Base-by-base conservation (phyloP, 2,113 vertebrate genomes). In the Sisor rabdophorus region DNA sequence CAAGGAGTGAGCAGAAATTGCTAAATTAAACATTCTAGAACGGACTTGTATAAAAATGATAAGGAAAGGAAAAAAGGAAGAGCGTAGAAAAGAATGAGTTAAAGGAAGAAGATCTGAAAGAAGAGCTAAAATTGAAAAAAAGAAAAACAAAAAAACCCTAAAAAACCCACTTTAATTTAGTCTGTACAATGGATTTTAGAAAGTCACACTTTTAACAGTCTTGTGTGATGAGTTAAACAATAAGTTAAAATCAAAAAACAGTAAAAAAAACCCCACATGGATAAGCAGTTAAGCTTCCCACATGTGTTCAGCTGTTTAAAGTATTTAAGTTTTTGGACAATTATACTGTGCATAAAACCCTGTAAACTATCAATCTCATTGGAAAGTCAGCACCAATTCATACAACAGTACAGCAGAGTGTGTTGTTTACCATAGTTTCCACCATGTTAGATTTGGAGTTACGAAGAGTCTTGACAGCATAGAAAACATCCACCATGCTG, bases 381-480 rank as follows among this genome's bases (percentile, higher is more conserved):
- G 24, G 16, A 61, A 28, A 60, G 9, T 61, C 30, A 40, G 4
- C 36, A 44, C 1, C 1, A 4, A 64, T 22, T 12, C 22, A 13
- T 9, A 44, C 8, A 40, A 64, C 24, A 24, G 24, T 11, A 28
- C 11, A 4, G 16, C 24, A 50, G 15, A 68, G 20, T 19, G 10
- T 19, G 0, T 4, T 30, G 22, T 40, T 71, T 93, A 98, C 97
- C 95, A 98, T 92, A 15, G 95, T 95, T 88, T 99, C 97, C 85
- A 99, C 96, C 97, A 99, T 98, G 87, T 99, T 99, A 87, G 96
- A 94, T 82, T 98, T 98, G 74, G 96, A 94, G 93, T 98, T 98
- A 82, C 96, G 93, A 80, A 99, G 92, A 0, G 92, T 97, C 91
- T 99, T 98, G 84, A 95, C 95, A 77, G 96, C 93, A 61, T 95